Conservation (phyloP, 2,797 vertebrate species). For the Diceros bicornis region DNA sequence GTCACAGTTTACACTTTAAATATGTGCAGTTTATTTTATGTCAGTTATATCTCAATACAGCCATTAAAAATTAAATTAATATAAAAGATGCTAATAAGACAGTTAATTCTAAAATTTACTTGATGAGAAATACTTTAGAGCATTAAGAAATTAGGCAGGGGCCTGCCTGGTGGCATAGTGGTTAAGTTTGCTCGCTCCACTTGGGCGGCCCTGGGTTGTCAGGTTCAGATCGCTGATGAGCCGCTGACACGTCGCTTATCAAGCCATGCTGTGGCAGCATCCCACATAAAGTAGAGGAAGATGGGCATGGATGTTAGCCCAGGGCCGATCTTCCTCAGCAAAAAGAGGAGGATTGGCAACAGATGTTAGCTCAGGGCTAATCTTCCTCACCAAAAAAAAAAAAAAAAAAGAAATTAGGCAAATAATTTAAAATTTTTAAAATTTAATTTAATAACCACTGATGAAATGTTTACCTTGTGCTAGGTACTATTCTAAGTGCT, state of each 20-base stretch:
- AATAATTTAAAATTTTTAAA: neutral
- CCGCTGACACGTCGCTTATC: too few relatives aligned
- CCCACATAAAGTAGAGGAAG: too few relatives aligned
- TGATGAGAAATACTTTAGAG: neutral
- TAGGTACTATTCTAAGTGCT: neutral
- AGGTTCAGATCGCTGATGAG: too few relatives aligned
- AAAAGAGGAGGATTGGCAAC: too few relatives aligned
- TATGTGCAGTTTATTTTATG: neutral
- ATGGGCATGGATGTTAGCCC: too few relatives aligned
- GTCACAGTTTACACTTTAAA: slow-evolving; percentile 29
- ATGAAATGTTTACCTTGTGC: neutral
- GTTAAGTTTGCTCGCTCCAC: too few relatives aligned
- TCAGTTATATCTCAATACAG: neutral
- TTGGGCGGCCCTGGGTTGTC: too few relatives aligned
- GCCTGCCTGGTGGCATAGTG: too few relatives aligned
- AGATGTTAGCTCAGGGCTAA: too few relatives aligned
- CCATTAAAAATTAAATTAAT: slow-evolving; percentile 28
- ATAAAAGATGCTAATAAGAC: neutral
- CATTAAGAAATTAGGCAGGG: neutral
- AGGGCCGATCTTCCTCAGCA: too few relatives aligned
- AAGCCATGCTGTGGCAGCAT: too few relatives aligned
- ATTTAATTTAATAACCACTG: neutral
- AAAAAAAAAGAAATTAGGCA: neutral
- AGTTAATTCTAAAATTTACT: slow-evolving; percentile 41
- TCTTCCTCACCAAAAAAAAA: too few relatives aligned